A percentile compares a stretch with the other conserved stretches of the same genome.
Evolutionary conservation across 1,140 invertebrate genomes (phyloP).

Genomic region (Drusus annulatus): DNA sequence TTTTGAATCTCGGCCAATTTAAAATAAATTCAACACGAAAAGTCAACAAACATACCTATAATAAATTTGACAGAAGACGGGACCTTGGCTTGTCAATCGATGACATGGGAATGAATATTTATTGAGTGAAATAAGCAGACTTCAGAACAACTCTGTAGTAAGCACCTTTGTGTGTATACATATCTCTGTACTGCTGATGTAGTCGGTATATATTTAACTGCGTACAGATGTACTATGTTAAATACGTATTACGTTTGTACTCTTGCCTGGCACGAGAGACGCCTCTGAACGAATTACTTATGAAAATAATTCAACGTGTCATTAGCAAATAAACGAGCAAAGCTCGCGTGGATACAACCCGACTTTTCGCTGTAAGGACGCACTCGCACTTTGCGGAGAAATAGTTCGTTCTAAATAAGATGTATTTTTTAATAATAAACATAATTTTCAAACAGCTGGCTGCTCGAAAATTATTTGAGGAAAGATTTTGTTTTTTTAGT

Average conservation of each 20-base stretch:
- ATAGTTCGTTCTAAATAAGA: no score
- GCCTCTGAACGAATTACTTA: slow-evolving; percentile 46
- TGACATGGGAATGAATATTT: slow-evolving; percentile 48
- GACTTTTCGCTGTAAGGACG: background rate
- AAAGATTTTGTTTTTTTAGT: no score
- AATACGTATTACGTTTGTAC: background rate
- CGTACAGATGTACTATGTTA: no score
- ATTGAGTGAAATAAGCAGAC: slow-evolving; percentile 2
- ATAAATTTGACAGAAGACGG: no score
- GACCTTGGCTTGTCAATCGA: slow-evolving; percentile 43
- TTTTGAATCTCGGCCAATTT: slow-evolving; percentile 39
- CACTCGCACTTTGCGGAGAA: background rate
- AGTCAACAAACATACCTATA: slow-evolving; percentile 3
- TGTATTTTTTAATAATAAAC: no score
- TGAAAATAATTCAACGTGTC: slow-evolving; percentile 52
- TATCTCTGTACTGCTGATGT: no score
- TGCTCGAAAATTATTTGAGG: no score
- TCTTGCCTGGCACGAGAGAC: slow-evolving; percentile 23
- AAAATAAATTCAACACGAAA: slow-evolving; percentile 49
- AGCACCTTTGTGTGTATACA: no score
- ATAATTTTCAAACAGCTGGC: no score
- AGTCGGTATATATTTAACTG: no score
- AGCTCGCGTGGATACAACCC: slow-evolving; percentile 21
- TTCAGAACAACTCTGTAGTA: background rate
- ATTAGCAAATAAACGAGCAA: slow-evolving; percentile 47